Base-by-base conservation (phyloP, 2,797 vertebrate genomes). In the Australoheros facetus region DNA sequence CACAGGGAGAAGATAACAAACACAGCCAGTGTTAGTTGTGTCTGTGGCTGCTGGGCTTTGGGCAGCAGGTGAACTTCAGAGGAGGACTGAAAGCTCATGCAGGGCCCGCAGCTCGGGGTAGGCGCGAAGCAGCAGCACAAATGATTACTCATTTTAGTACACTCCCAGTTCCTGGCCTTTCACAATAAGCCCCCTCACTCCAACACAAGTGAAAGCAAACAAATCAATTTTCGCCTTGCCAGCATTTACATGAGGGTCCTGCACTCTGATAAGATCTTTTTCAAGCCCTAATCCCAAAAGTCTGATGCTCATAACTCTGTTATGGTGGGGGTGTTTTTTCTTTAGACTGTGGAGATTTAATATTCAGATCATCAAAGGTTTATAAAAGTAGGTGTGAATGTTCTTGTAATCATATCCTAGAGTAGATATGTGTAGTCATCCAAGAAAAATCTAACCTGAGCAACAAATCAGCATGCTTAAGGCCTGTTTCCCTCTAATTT, bases 61-160 rank as follows among this genome's bases (percentile, higher is more conserved):
- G 85, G 87, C 76, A 91, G 91, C 94, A 95, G 95, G 95, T 96
- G 94, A 94, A 93, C 90, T 85, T 93, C 88, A 89, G 85, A 90
- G 84, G 81, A 71, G 70, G 78, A 58, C 56, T 76, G 72, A 58
- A 32, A 28, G 78, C 79, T 76, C 69, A 89, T 90, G 87, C 82
- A 83, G 90, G 87, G 28, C 90, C 90, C 87, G 66, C 76, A 91
- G 71, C 17, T 74, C 78, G 76, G 72, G 30, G 48, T 60, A 34
- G 77, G 39, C 37, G 76, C 71, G 55, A 83, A 91, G 88, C 86
- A 77, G 64, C 2, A 34, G 39, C 79, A 81, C 53, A 84, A 80
- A 90, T 80, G 77, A 90, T 79, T 32, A 45, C 71, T 75, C 34
- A 13, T 54, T 75, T 37, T 30, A 19, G 28, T 62, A 55, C 64